Evolutionary conservation across 2,888 invertebrate genomes (phyloP).

Genomic region (Dioctria rufipes): DNA sequence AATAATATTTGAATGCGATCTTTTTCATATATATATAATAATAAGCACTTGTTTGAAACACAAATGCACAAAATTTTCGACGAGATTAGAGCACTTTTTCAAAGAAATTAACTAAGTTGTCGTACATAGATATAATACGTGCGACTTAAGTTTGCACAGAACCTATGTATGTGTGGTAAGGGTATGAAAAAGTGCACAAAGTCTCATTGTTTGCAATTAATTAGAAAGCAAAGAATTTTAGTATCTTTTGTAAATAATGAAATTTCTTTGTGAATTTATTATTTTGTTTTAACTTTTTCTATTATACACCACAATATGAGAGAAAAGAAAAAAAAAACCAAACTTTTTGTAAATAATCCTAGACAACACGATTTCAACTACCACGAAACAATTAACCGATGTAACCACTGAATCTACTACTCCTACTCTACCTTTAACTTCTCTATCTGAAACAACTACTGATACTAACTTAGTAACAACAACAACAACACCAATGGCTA

Average conservation of each 20-base stretch:
- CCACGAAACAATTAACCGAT: slow-evolving; percentile 70
- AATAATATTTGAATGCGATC: background rate
- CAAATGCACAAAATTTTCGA: slow-evolving; percentile 31
- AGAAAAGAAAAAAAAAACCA: slow-evolving; percentile 26
- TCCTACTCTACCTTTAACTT: slow-evolving; percentile 63
- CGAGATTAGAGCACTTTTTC: slow-evolving; percentile 12
- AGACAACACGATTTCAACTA: slow-evolving; percentile 63
- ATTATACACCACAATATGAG: slow-evolving; percentile 15
- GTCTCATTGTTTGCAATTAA: background rate
- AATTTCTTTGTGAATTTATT: slow-evolving; percentile 27
- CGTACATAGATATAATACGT: too few relatives aligned
- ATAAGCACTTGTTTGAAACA: slow-evolving; percentile 44
- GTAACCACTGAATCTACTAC: slow-evolving; percentile 67
- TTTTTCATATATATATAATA: background rate
- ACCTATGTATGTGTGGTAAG: too few relatives aligned
- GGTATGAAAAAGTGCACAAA: background rate
- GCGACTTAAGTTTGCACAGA: too few relatives aligned
- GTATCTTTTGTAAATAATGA: slow-evolving; percentile 48
- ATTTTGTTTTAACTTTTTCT: slow-evolving; percentile 20
- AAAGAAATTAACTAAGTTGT: too few relatives aligned
- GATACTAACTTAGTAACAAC: slow-evolving; percentile 62
- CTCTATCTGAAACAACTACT: slow-evolving; percentile 60
- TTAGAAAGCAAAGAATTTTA: slow-evolving; percentile 38
- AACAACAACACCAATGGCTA: slow-evolving; percentile 61
- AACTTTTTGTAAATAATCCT: slow-evolving; percentile 60